These are phyloP conservation scores for Prorops nasuta DNA, from an alignment of 1,140 invertebrate species.

Conservation along the genomic window DNA sequence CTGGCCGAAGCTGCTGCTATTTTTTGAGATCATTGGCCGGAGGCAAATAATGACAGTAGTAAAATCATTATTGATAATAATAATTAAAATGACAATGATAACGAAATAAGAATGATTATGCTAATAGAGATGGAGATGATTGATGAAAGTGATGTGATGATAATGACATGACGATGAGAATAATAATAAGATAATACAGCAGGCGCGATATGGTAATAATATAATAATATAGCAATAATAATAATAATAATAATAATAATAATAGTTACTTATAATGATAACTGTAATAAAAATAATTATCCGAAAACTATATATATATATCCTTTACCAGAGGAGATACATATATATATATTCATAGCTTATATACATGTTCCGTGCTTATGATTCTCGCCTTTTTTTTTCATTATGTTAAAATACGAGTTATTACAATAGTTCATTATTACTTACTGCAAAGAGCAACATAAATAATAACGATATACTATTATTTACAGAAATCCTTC, in stretches of 20 bases:
- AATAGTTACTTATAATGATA: constrained; percentile 31
- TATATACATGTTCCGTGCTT: constrained; percentile 44
- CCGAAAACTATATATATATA: constrained; percentile 46
- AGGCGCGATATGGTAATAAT: no score
- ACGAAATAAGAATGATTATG: constrained; percentile 21
- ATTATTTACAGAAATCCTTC: constrained; percentile 45
- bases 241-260: constrained; percentile 19
- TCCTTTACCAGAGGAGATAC: constrained; percentile 48
- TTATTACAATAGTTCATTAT: constrained; percentile 43
- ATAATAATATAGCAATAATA: constrained; percentile 32
- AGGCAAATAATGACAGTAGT: constrained; percentile 45
- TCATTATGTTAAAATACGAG: constrained; percentile 43
- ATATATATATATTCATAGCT: constrained; percentile 36
- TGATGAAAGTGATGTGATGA: constrained; percentile 37
- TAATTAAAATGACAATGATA: constrained; percentile 18
- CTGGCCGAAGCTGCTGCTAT: no score
- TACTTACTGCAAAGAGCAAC: constrained; percentile 40
- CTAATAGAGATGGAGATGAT: constrained; percentile 30
- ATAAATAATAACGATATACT: constrained; percentile 51
- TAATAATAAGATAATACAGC: no score
- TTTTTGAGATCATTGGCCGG: constrained; percentile 50
- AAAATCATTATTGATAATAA: constrained; percentile 39
- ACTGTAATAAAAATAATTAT: constrained; percentile 52
- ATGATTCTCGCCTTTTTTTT: constrained; percentile 14
- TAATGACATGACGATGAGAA: constrained; percentile 37